Evolutionary conservation across 1,140 invertebrate species (phyloP), one percentile per base, ranked within the genome.

Genomic region (Solen grandis): DNA sequence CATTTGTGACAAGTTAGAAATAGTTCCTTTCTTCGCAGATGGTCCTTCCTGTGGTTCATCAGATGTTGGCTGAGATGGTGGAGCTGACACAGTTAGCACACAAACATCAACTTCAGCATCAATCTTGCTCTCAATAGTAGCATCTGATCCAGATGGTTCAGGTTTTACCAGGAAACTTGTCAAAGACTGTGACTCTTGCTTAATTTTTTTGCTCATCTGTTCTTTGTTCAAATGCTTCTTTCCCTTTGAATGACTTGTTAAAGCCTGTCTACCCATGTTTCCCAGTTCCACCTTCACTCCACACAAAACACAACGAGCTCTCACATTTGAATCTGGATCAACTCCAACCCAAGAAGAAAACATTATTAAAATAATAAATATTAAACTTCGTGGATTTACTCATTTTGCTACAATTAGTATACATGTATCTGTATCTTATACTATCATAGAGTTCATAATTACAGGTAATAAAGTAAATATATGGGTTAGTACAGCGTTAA

Each of bases 241-340:
- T 35, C 69, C 69, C 69, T 72, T 72, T 57, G 69, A 72, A 72
- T 72, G 69, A 57, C 69, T 72, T 55, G 41, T 36, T 59, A 72
- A 59, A 10, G 69, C 69, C 33, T 72, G 69, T 59, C 69, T 72
- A 36, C 69, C 69, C 69, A 72, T 72, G 69, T 72, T 72, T 33
- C 69, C 69, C 41, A 55, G 35, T 35, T 72, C 69, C 55, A 72
- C 57, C 57, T n/a, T 72, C 50, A 72, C 69, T 57, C 50, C 69
- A 57, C 50, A 72, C 54, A 72, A 55, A 35, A 57, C 36, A 54
- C 69, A 72, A 14, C 69, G 69, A 36, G 69, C 69, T 72, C 69
- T 72, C 29, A 36, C 52, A 72, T 72, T 55, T 31, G 50, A 72
- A 54, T 72, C 57, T 72, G 69, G 33, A 72, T 72, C 69, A 72